Evolutionary conservation across 2,113 vertebrate genomes (phyloP), one percentile per base, ranked within the genome.

Genomic region (Tretioscincus oriximinensis): DNA sequence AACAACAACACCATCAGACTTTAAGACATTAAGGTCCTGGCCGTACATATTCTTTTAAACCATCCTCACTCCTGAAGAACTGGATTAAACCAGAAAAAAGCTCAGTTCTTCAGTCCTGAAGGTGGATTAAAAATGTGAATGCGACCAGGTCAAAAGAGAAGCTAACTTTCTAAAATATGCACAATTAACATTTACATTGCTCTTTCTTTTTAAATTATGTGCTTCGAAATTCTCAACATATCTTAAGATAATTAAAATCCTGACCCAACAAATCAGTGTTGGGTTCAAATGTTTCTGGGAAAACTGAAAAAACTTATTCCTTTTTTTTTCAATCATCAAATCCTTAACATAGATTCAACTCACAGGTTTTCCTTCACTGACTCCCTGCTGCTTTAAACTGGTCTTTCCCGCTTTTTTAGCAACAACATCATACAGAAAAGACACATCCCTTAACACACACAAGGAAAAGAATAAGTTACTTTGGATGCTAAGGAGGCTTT

Each of bases 371-470:
- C 26, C 4, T 16, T 31, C 24, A 60, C 0, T 14, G 8, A 24
- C 4, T 29, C 63, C 49, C 16, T 60, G 3, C 5, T 82, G 26
- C 28, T 12, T 51, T 24, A 64, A 90, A 18, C 63, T 24, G 47
- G 64, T 22, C 65, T 11, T 76, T 45, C 81, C 70, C 82, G 91
- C 89, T 81, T 95, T 90, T 87, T 91, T 78, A 79, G 69, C 77
- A 7, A 67, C 77, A 28, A 92, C 49, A 47, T 97, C 94, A 89
- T 95, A 97, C 18, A 97, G 91, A 75, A 97, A 98, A 21, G 97
- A 97, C 85, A 97, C 93, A 89, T 96, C 96, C 89, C 97, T 98
- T 86, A 65, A 86, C 29, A 87, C 1, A 1, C 22, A 85, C 29
- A 29, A 73, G 1, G 70, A 80, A 76, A 77, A n/a, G 1, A 45